Percentiles rank a stretch among this genome's conserved stretches.
Evolutionary conservation across 2,797 vertebrate genomes (phyloP).

Genomic region (Otolemur crassicaudatus): DNA sequence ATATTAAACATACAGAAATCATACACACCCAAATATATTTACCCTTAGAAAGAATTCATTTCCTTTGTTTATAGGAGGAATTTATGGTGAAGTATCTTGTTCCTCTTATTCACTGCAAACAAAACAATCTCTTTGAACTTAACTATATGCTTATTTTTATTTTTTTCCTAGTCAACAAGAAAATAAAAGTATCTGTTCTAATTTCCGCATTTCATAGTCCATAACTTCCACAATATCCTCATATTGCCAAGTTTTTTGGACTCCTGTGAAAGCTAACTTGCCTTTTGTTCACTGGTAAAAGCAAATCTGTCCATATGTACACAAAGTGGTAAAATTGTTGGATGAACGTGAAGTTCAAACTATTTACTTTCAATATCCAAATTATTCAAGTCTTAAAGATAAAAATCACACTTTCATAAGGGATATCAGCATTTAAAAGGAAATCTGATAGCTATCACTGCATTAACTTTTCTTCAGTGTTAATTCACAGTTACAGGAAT

Average conservation of each 20-base stretch:
- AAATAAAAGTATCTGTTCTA: background rate
- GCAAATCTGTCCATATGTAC: constrained; percentile 33
- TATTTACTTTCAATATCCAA: constrained; percentile 5
- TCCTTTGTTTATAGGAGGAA: background rate
- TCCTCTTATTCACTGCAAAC: background rate
- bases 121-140: background rate
- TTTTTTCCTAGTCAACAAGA: constrained; percentile 50
- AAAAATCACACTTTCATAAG: constrained; percentile 27
- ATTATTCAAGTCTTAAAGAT: constrained; percentile 44
- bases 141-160: background rate
- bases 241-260: background rate
- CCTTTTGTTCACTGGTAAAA: constrained; percentile 16
- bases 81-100: background rate
- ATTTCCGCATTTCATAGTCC: constrained; percentile 26
- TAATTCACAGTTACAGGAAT: background rate
- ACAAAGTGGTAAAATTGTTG: constrained; percentile 34
- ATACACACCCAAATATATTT: background rate
- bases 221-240: constrained; percentile 59
- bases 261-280: constrained; percentile 26
- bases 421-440: background rate
- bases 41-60: background rate
- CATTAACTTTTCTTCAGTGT: no score
- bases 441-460: background rate
- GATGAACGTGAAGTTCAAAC: constrained; percentile 26
- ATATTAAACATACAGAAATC: background rate